Evolutionary conservation across 1,140 invertebrate species (phyloP), one percentile per base, ranked within the genome.

Genomic region (Neodiprion fabricii): DNA sequence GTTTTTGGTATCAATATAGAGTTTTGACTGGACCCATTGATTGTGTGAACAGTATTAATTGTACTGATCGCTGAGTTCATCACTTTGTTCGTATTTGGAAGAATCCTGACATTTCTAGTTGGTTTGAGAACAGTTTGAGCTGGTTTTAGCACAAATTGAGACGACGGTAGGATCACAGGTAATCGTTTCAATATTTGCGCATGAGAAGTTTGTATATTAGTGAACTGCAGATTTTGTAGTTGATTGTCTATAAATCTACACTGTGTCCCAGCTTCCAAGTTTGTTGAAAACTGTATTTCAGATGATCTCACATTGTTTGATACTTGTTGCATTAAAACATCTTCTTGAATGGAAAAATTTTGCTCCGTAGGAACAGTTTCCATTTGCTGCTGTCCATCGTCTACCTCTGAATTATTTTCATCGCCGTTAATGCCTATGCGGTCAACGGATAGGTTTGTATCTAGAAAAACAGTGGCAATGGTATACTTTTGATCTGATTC

Each of bases 1-100:
- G 82, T 74, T 75, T 87, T 86, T 48, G 85, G 81, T 70, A 87
- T 53, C 67, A 87, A 61, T 40, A 87, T 73, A 9, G 84, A 83
- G 79, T 81, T 82, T 23, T 85, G 76, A 21, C 67, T 81, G 11
- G 75, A 67, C n/a, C 71, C 67, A 70, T 75, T 77, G 23, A 76
- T 71, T 4, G 76, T 70, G 70, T 75, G 71, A 74, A 80, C 53
- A 74, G 75, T 9, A 49, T 69, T 71, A 10, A 77, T 48, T 40
- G 78, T 75, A 72, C 72, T 79, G 10, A 49, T 66, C n/a, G 71
- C 61, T 1, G 72, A 9, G 50, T 76, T 79, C 17, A 68, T 70
- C 17, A 83, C 69, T 78, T 83, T 85, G 53, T 74, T 75, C 0
- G 76, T 71, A 74, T 79, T 79, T 40, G 84, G 82, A 72, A 85